Base-by-base conservation (phyloP, 2,888 invertebrate species). In the Exocentrus adspersus region DNA sequence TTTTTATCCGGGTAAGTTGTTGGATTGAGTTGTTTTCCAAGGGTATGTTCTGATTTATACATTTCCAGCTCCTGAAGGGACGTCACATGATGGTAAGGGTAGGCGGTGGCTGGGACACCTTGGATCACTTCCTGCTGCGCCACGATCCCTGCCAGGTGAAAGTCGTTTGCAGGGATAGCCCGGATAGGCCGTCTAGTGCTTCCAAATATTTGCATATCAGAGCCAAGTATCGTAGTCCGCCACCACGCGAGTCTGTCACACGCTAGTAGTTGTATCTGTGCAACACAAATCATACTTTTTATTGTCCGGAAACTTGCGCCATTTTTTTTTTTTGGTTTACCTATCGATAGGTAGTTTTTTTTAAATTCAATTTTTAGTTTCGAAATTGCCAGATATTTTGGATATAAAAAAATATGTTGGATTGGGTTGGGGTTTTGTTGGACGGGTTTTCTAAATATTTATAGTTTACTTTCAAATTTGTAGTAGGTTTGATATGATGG, bases 61-160 rank as follows among this genome's bases (percentile, higher is more conserved):
- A n/a, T n/a, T 84, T 83, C 2, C 86, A 95, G 94, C 82, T 94
- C 79, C 86, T 95, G 79, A 94, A 94, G 82, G 94, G 93, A 53
- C 89, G 92, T n/a, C 95, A 95, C 86, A 95, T 95, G 89, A 95
- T 96, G 95, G 95, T 96, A 61, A 89, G 96, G 76, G 95, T 95
- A 53, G 96, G 95, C 64, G 96, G 95, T 70, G 95, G 95, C 69
- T 95, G 95, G 95, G 76, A 76, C 85, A 95, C 95, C 14, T 85
- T 96, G 81, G 95, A 95, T 82, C 94, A 95, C 85, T 95, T 95
- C 86, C 87, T 96, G 79, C 88, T 91, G 75, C 90, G 94, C 68
- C 94, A 94, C 84, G 93, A 93, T 82, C 94, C 94, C 43, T 92
- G 93, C 83, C 91, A 93, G 89, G 90, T 90, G 80, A 83, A 81